Evolutionary conservation across 2,797 vertebrate genomes (phyloP).

Genomic region (Semotilus atromaculatus): DNA sequence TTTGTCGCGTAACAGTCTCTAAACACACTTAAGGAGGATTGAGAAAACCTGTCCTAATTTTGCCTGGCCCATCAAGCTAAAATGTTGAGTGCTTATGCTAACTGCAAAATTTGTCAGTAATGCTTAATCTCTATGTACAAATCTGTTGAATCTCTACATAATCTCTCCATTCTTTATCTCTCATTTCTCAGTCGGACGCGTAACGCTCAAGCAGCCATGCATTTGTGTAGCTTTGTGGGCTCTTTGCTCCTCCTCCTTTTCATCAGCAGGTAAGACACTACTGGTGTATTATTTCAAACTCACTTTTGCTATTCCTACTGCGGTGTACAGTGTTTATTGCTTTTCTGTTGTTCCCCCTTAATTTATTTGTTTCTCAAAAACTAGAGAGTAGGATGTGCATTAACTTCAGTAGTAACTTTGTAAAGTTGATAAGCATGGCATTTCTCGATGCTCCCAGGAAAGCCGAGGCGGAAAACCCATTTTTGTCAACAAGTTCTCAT

Average conservation of each 20-base stretch:
- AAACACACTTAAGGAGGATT: neutral
- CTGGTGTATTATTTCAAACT: neutral
- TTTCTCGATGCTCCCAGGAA: conserved; percentile 21
- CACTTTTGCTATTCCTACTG: neutral
- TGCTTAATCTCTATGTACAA: conserved; percentile 41
- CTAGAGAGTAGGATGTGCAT: conserved; percentile 11
- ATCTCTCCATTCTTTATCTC: conserved; percentile 33
- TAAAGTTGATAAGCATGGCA: conserved; percentile 25
- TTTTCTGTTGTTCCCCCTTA: neutral
- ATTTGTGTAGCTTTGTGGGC: conserved; percentile 50
- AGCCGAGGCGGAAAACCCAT: conserved; percentile 47
- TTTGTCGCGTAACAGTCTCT: neutral
- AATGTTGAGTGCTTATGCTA: neutral
- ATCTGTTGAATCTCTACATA: conserved; percentile 40
- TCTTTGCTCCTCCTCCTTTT: conserved; percentile 56
- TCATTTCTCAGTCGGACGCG: conserved; percentile 38
- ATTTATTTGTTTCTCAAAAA: conserved; percentile 28
- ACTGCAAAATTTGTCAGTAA: conserved; percentile 1
- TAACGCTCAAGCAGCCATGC: conserved; percentile 56
- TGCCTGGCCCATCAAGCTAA: conserved; percentile 22
- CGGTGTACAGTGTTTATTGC: conserved; percentile 7
- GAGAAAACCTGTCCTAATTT: conserved; percentile 32
- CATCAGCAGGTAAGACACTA: conserved; percentile 59
- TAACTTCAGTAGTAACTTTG: conserved; percentile 22
- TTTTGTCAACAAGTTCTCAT: conserved; percentile 47